phyloP scores from a whole-genome alignment of 2,113 vertebrate species.

The Struthio camelus region DNA sequence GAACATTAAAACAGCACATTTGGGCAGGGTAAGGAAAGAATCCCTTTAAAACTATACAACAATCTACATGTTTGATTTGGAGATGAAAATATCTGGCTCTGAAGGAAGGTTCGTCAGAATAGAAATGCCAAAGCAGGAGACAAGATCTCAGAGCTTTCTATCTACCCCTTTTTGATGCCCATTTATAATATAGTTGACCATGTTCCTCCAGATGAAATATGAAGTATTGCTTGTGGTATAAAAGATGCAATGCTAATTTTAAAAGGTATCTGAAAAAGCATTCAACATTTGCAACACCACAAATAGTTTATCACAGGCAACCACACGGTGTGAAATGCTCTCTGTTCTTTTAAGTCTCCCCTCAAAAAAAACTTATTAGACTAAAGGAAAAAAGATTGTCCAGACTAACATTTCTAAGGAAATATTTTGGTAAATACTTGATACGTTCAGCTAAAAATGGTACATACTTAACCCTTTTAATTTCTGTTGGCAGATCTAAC shows the following conservation, averaged over 20 bases:
- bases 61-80: neutral
- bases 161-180: neutral
- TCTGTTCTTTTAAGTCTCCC: neutral
- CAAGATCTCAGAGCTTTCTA: neutral
- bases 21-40: neutral
- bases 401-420: neutral
- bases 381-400: neutral
- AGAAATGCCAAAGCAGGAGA: neutral
- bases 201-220: neutral
- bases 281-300: neutral
- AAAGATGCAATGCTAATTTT: neutral
- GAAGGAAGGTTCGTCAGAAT: neutral
- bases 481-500: neutral
- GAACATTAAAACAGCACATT: neutral
- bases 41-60: neutral
- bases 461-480: neutral
- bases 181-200: neutral
- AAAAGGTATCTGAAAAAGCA: neutral
- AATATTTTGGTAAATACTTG: neutral
- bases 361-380: neutral
- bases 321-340: neutral
- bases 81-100: neutral
- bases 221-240: neutral
- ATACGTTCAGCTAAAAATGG: neutral
- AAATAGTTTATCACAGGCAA: neutral